Evolutionary conservation across 2,888 invertebrate species (phyloP), one percentile per base, ranked within the genome.

Genomic region (Eulithis prunata): DNA sequence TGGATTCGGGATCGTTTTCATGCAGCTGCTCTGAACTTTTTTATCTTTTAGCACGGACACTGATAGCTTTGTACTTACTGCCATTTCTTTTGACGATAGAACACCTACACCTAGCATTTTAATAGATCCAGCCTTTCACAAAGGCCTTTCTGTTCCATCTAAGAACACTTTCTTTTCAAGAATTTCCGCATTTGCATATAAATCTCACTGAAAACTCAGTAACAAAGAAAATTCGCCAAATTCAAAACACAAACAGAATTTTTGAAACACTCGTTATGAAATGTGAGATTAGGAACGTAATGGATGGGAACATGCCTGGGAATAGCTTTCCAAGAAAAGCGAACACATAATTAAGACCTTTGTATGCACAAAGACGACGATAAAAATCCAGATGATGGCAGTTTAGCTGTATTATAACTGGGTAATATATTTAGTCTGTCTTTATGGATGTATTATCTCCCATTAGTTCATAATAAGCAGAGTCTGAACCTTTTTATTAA

Each of bases 331-430:
- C 28, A 63, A 62, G 68, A 68, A 64, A 64, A 45, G 64, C 52
- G 56, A 66, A 45, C 65, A 58, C 55, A 64, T 73, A 71, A 71
- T 72, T 54, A 65, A 73, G 68, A 67, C 62, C 69, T 73, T 73
- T 69, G 73, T 71, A 73, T 71, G 71, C 71, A 70, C 65, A 69
- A 66, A 66, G 64, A 62, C 61, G 64, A 57, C 68, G 57, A 69
- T 71, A 71, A 73, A 71, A 69, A 65, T 66, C 46, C 62, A 38
- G 62, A 68, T 58, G 32, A 68, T 58, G 57, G 54, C 57, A 57
- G 51, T 64, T 64, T 58, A 55, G 57, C 58, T 55, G 58, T 62
- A 62, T 62, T 58, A 58, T 62, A 62, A 49, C 57, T 53, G 52
- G 61, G 54, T 61, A 57, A 59, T 56, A 66, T 66, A 55, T 59